Evolutionary conservation across 1,140 invertebrate species (phyloP), one percentile per base, ranked within the genome.

Genomic region (Drosophila littoralis): DNA sequence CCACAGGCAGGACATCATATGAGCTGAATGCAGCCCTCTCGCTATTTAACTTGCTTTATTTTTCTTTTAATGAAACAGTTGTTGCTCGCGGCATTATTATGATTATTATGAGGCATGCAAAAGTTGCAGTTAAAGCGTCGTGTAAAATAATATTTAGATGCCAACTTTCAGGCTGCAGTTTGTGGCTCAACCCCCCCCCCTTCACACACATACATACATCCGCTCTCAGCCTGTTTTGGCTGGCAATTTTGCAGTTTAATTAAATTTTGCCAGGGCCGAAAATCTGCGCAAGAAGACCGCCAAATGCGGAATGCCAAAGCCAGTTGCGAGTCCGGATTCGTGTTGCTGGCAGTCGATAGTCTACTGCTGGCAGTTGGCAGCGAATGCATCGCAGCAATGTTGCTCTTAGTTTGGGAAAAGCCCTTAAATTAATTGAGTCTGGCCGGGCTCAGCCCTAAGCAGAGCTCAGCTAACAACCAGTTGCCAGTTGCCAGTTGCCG

Each of bases 121-220:
- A 86, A 86, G 83, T 88, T 86, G 72, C 79, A 79, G 83, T 86
- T 86, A 88, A 82, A 88, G 83, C 83, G 71, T 82, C 76, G 83
- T 88, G 83, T 86, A 86, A 86, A 86, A 86, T 88, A 88, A 86
- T 86, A 86, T 86, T 86, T 86, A 86, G 76, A 88, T 76, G 79
- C 58, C 63, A 79, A 81, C 75, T 75, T 75, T 70, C 43, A 36
- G 40, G 50, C 65, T 46, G 50, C 51, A 65, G 38, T 50, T 32
- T 36, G 12, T 15, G 35, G 45, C 33, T 46, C 3, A 4, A 13
- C 40, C n/a, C n/a, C 13, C 22, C 10, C 7, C 8, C 6, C 22
- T n/a, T 13, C 8, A 28, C 22, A 28, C 40, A 7, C 40, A 42
- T 42, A 28, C 22, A 28, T 9, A 36, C 40, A 42, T 42, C 40